Evolutionary conservation across 2,797 vertebrate genomes (phyloP), one percentile per base, ranked within the genome.

Genomic region (Hydrolagus colliei): DNA sequence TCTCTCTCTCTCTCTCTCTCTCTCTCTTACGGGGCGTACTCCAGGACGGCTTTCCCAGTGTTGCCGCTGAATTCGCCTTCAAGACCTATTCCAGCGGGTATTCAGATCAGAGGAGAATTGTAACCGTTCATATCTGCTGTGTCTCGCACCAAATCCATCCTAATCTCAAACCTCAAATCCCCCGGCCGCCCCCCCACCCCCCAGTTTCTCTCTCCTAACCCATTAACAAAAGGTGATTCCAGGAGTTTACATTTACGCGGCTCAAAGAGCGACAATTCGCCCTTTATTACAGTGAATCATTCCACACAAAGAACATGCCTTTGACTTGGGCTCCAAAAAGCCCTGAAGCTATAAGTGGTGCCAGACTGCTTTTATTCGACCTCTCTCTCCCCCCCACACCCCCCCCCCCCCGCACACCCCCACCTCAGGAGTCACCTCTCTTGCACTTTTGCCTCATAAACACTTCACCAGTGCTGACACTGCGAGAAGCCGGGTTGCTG

Each of bases 301-400:
- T 80, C 59, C 32, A 6, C 32, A 32, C 10, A 62, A 65, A 80
- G 4, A 22, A 76, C 27, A 32, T 11, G 3, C 32, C 78, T 65
- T 22, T 68, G 1, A 68, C 14, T 12, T 62, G 9, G 18, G 14
- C n/a, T 82, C 78, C 2, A 27, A 52, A 52, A 52, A 84, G 79
- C 32, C 76, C 22, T 84, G 27, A 52, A 63, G 65, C 32, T 84
- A 12, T 84, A 84, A 86, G n/a, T 86, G 85, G 73, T 35, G 63
- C 85, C 85, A 86, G 72, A 67, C 62, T 86, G 73, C 13, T 76
- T 86, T 27, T 76, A 27, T 22, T 76, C 67, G 73, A 77, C 73
- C 73, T 76, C 32, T 41, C 32, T 11, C n/a, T n/a, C n/a, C n/a
- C n/a, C n/a, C n/a, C n/a, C n/a, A n/a, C n/a, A n/a, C n/a, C n/a